Evolutionary conservation across 2,888 invertebrate genomes (phyloP), one percentile per base, ranked within the genome.

Genomic region (Chloroclysta siterata): DNA sequence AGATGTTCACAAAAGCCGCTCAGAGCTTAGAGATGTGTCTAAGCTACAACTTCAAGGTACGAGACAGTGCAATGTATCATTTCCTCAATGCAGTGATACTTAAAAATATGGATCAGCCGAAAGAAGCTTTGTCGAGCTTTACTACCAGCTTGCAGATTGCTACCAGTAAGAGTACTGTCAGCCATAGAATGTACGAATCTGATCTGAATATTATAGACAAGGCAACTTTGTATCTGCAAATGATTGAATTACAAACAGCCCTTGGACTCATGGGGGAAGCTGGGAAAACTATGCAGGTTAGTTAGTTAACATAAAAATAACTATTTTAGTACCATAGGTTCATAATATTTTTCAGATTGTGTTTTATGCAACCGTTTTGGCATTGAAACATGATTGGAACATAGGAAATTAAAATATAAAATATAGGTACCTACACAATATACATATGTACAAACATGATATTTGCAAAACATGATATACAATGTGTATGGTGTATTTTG

Each of bases 21-120:
- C 97, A 98, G 82, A 96, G 96, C 60, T 90, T 99, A 51, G 99
- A 99, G 88, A 95, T 97, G 70, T 98, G 97, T 61, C 90, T 99
- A 13, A 98, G 98, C 79, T 97, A 97, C 79, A 97, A 99, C 85
- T 99, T 99, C 81, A 96, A 97, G 87, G 96, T 99, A 0, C 93
- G 98, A 70, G 98, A 99, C 65, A 96, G 97, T 85, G 97, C 98
- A 0, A 93, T 98, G 82, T 99, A 98, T 81, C 97, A 98, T 88
- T 94, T 98, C 67, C 94, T 98, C 0, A 95, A 95, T 71, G 98
- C 98, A 0, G 93, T 97, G 29, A 95, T 99, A 53, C 95, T 97
- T 70, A 98, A 97, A 81, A 94, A 95, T 73, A 94, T 95, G 58
- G 95, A 95, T 15, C 95, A 97, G 74, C 87, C 94, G 5, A 94